phyloP scores from a whole-genome alignment of 2,797 vertebrate species.

The Melanotaenia trifasciata region DNA sequence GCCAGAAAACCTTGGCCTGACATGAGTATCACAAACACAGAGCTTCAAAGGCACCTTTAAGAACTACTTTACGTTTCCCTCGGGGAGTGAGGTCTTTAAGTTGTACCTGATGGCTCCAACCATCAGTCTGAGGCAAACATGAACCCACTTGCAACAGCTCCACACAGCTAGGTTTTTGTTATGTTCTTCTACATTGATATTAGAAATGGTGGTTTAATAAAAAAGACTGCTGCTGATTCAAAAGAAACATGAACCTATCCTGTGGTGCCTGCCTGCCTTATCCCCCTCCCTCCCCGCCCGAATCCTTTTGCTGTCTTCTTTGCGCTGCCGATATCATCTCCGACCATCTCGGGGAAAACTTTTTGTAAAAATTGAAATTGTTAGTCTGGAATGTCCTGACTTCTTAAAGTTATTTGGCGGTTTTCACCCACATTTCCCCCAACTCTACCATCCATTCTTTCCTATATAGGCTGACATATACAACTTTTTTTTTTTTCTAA shows the following conservation, averaged over 20 bases:
- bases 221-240: slow-evolving; percentile 83
- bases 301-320: slow-evolving; percentile 76
- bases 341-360: slow-evolving; percentile 86
- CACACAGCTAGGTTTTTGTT: slow-evolving; percentile 72
- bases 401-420: slow-evolving; percentile 93
- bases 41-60: slow-evolving; percentile 71
- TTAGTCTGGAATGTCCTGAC: slow-evolving; percentile 91
- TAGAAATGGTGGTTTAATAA: slow-evolving; percentile 89
- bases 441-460: slow-evolving; percentile 63
- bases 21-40: slow-evolving; percentile 58
- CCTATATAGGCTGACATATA: slow-evolving; percentile 83
- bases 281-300: slow-evolving; percentile 60
- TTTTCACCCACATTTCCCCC: slow-evolving; percentile 73
- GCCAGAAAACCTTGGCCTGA: slow-evolving; percentile 54
- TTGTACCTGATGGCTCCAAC: slow-evolving; percentile 69
- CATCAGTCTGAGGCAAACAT: slow-evolving; percentile 46
- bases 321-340: slow-evolving; percentile 87
- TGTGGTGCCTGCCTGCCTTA: slow-evolving; percentile 68
- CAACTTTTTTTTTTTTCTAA: slow-evolving; percentile 51
- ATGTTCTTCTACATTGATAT: slow-evolving; percentile 68
- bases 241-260: slow-evolving; percentile 78
- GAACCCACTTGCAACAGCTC: slow-evolving; percentile 40
- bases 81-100: slow-evolving; percentile 56
- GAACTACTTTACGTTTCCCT: slow-evolving; percentile 68
- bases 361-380: slow-evolving; percentile 88